phyloP scores from a whole-genome alignment of 2,797 vertebrate species.

The Pempheris klunzingeri region DNA sequence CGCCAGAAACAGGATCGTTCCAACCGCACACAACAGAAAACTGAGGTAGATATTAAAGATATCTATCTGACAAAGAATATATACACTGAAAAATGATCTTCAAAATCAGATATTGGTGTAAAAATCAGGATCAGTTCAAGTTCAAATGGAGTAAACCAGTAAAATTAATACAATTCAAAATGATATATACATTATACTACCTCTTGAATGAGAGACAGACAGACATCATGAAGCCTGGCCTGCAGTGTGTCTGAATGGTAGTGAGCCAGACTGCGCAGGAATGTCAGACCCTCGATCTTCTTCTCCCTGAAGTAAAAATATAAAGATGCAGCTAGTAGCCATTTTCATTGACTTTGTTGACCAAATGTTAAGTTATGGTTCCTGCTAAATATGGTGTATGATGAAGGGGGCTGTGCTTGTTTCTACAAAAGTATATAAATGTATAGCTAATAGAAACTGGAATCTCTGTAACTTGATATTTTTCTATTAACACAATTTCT shows the following conservation, averaged over 20 bases:
- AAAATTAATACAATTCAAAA: background rate
- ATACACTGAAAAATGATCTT: background rate
- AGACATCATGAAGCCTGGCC: constrained; percentile 90
- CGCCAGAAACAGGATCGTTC: background rate
- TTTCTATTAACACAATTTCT: background rate
- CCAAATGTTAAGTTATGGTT: background rate
- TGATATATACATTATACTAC: constrained; percentile 75
- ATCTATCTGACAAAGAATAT: background rate
- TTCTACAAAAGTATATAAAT: background rate
- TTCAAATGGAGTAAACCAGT: background rate
- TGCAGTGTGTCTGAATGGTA: constrained; percentile 88
- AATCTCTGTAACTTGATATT: background rate
- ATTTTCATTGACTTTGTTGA: background rate
- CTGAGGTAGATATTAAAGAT: background rate
- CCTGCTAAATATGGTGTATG: background rate
- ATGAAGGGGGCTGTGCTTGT: background rate
- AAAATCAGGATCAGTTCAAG: background rate
- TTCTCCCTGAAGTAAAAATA: constrained; percentile 89
- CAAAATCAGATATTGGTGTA: constrained; percentile 6
- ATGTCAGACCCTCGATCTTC: constrained; percentile 93
- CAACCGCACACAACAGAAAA: background rate
- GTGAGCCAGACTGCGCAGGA: constrained; percentile 89
- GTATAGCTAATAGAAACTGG: background rate
- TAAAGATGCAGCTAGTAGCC: background rate
- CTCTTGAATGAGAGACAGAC: constrained; percentile 92